phyloP scores from a whole-genome alignment of 2,888 invertebrate genomes.

The Oscheius sp. region DNA sequence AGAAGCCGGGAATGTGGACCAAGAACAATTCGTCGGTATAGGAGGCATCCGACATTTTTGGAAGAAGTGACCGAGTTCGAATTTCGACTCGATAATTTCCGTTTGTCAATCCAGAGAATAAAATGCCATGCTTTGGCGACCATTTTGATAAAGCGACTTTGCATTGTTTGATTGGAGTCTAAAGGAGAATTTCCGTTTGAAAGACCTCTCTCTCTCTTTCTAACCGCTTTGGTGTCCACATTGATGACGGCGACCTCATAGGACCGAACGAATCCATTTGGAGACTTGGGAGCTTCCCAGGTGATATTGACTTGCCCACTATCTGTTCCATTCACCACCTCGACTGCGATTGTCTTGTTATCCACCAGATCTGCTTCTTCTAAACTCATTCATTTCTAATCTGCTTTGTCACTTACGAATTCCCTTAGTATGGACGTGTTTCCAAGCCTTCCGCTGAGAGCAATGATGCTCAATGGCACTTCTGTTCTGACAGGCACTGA shows the following conservation, averaged over 20 bases:
- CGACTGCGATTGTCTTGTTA: slow-evolving; percentile 31
- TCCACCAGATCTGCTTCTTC: slow-evolving; percentile 35
- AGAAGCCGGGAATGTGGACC: slow-evolving; percentile 48
- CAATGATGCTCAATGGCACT: slow-evolving; percentile 23
- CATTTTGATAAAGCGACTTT: slow-evolving; percentile 24
- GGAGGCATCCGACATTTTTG: slow-evolving; percentile 28
- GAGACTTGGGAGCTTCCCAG: slow-evolving; percentile 84
- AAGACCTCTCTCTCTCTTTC: neutral
- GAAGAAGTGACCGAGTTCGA: slow-evolving; percentile 45
- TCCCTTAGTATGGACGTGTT: slow-evolving; percentile 37
- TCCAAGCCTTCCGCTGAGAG: slow-evolving; percentile 44
- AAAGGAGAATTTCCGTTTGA: neutral
- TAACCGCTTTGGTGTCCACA: slow-evolving; percentile 32
- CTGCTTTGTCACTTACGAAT: neutral
- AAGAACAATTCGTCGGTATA: slow-evolving; percentile 39
- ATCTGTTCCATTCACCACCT: slow-evolving; percentile 27
- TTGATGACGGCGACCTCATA: slow-evolving; percentile 74
- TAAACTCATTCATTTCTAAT: slow-evolving; percentile 1
- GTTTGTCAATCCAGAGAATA: slow-evolving; percentile 54
- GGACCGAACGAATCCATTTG: slow-evolving; percentile 87
- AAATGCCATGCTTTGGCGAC: slow-evolving; percentile 42
- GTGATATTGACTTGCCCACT: slow-evolving; percentile 30
- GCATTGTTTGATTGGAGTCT: slow-evolving; percentile 43
- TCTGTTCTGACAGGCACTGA: slow-evolving; percentile 62
- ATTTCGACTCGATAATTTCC: slow-evolving; percentile 59